Evolutionary conservation across 1,140 invertebrate genomes (phyloP).

Genomic region (Hypothenemus hampei): DNA sequence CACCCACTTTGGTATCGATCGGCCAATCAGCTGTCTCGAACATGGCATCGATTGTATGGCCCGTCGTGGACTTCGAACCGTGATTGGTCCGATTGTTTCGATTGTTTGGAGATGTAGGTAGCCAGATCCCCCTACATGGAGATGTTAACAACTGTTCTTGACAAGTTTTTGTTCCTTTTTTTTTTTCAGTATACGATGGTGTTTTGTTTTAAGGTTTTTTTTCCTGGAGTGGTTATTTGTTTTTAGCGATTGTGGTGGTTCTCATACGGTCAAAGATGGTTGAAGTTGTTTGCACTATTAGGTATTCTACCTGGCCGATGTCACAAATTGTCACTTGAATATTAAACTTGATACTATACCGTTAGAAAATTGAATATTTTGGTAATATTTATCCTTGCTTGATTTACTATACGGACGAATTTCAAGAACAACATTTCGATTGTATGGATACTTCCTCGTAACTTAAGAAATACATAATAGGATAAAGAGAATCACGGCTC

Average conservation of each 20-base stretch:
- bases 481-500: no score
- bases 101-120: conserved; percentile 21
- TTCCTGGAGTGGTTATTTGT: conserved; percentile 9
- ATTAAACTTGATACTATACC: no score
- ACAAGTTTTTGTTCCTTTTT: conserved; percentile 17
- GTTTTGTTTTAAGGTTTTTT: conserved; percentile 11
- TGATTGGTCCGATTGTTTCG: conserved; percentile 25
- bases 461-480: no score
- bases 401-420: no score
- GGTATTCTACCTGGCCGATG: no score
- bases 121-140: conserved; percentile 14
- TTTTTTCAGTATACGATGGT: conserved; percentile 10
- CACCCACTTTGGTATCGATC: conserved; percentile 21
- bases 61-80: neutral
- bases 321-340: no score
- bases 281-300: no score
- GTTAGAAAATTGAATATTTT: no score
- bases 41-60: conserved; percentile 13
- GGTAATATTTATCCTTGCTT: no score
- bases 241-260: conserved; percentile 1
- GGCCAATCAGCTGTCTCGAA: conserved; percentile 18
- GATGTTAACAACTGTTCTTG: conserved; percentile 23
- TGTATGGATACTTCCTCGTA: no score
- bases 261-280: no score
- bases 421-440: no score